Conservation (phyloP, 2,797 vertebrate genomes). For the Salarias fasciatus region DNA sequence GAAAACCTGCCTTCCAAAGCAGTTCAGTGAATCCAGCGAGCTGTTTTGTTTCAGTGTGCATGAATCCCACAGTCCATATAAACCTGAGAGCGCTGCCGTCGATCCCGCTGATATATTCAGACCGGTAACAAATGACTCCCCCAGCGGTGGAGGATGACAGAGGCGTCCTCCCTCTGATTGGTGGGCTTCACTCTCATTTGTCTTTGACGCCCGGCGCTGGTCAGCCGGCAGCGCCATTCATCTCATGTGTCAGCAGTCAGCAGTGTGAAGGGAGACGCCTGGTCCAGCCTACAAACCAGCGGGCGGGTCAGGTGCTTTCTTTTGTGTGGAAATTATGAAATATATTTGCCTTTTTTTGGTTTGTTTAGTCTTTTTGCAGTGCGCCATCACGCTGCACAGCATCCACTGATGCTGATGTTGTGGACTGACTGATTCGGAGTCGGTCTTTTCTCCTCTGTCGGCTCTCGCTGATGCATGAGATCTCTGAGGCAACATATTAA, state of each 20-base stretch:
- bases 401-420: background rate
- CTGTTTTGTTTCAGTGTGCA: background rate
- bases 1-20: too few relatives aligned
- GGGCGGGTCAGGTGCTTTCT: slow-evolving; percentile 34
- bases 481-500: too few relatives aligned
- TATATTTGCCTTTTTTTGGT: background rate
- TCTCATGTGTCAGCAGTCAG: slow-evolving; percentile 72
- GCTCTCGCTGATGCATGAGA: too few relatives aligned
- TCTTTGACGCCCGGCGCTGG: slow-evolving; percentile 72
- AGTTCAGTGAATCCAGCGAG: too few relatives aligned
- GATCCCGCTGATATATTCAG: slow-evolving; percentile 71
- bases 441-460: too few relatives aligned
- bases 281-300: slow-evolving; percentile 42
- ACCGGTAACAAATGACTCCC: slow-evolving; percentile 71
- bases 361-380: too few relatives aligned
- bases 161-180: slow-evolving; percentile 67
- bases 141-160: slow-evolving; percentile 40
- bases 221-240: slow-evolving; percentile 64
- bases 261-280: slow-evolving; percentile 51
- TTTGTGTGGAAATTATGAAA: background rate
- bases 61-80: slow-evolving; percentile 43
- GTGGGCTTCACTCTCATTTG: slow-evolving; percentile 76
- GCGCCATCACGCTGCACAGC: background rate
- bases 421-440: background rate
- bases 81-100: slow-evolving; percentile 55